These are phyloP conservation scores for Drosophila melanosoma DNA, from an alignment of 2,888 invertebrate genomes.

Conservation along the genomic window DNA sequence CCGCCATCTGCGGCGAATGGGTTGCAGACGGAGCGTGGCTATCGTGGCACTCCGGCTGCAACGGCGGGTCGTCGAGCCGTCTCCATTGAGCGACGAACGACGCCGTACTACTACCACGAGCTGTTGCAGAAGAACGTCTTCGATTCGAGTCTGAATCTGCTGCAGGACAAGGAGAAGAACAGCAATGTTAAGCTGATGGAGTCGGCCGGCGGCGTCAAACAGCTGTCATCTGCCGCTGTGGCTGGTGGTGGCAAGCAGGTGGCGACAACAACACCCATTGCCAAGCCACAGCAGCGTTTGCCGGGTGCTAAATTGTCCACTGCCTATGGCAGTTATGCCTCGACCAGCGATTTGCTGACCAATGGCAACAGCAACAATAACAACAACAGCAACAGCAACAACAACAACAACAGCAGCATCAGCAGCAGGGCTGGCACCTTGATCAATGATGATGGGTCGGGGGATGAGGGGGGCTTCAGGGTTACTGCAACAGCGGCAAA, in stretches of 20 bases:
- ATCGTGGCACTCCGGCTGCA: slow-evolving; percentile 37
- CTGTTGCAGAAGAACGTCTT: slow-evolving; percentile 82
- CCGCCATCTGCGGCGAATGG: slow-evolving; percentile 51
- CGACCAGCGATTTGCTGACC: slow-evolving; percentile 72
- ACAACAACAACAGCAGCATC: slow-evolving; percentile 21
- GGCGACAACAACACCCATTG: slow-evolving; percentile 32
- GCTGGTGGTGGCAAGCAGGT: slow-evolving; percentile 38
- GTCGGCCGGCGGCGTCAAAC: slow-evolving; percentile 17
- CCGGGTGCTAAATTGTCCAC: slow-evolving; percentile 38
- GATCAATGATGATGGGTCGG: slow-evolving; percentile 71
- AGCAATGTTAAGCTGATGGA: slow-evolving; percentile 58
- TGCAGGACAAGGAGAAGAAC: slow-evolving; percentile 77
- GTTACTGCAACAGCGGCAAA: slow-evolving; percentile 61
- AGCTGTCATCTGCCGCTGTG: slow-evolving; percentile 39
- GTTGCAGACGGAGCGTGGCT: slow-evolving; percentile 24
- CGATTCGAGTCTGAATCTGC: slow-evolving; percentile 84
- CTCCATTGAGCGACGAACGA: slow-evolving; percentile 81
- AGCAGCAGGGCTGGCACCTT: slow-evolving; percentile 77
- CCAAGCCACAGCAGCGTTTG: slow-evolving; percentile 72
- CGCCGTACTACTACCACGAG: slow-evolving; percentile 84
- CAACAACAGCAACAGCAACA: slow-evolving; percentile 43
- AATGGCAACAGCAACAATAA: slow-evolving; percentile 56
- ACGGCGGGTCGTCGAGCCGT: slow-evolving; percentile 55
- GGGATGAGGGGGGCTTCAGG: slow-evolving; percentile 50
- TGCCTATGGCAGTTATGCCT: slow-evolving; percentile 50